Evolutionary conservation across 2,888 invertebrate genomes (phyloP), one percentile per base, ranked within the genome.

Genomic region (Diaperis boleti): DNA sequence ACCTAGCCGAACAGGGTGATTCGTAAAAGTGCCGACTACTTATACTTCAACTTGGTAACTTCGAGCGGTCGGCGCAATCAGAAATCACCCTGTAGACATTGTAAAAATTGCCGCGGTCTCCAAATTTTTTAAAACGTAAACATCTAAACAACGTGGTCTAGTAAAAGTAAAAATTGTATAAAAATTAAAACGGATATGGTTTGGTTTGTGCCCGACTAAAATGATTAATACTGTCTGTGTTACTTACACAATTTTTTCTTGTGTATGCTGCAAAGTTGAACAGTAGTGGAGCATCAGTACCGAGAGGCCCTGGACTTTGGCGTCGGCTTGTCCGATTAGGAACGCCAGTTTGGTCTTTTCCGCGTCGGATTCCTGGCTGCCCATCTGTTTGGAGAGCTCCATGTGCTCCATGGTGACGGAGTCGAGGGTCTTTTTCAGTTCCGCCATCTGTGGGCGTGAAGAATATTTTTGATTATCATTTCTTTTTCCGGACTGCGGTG

Each of bases 231-330:
- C 26, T 26, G 26, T 3, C 26, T 26, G n/a, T 3, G 6, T n/a
- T 11, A 15, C 26, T 37, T 77, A 79, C 54, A 81, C 76, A 44
- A 80, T 80, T 66, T 81, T 81, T 62, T 81, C 80, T 68, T 79
- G 79, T 1, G 91, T 89, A 71, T 92, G 88, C 77, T 97, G 96
- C 62, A 97, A 86, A 1, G 95, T 97, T 2, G 96, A 92, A 82
- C 96, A 98, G 81, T 95, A 94, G 82, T 97, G 96, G 69, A 98
- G 84, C 91, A 97, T 92, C 68, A 97, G 87, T 52, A 97, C 92
- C 47, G 96, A 95, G 65, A 98, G 84, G 0, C 95, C 95, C 81
- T 94, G 94, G 4, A 95, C 92, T 74, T 94, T 90, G 68, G 92
- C 89, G 77, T 96, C 96, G 37, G 92, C 89, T 76, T 90, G 89